Conservation (phyloP, 2,888 invertebrate genomes). For the Saturnia pavonia region DNA sequence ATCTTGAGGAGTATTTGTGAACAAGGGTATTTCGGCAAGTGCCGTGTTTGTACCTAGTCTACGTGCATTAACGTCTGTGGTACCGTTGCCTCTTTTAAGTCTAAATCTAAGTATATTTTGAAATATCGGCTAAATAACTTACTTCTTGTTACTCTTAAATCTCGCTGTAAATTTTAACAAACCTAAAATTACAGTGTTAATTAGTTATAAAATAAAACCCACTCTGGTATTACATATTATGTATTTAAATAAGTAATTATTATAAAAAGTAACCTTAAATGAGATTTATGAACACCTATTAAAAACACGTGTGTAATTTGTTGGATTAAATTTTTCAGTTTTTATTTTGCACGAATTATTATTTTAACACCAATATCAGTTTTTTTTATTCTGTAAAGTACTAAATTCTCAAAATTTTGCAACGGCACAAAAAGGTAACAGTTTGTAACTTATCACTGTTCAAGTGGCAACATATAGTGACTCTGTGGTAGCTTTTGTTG, state of each 20-base stretch:
- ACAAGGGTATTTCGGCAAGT: neutral
- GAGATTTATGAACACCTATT: neutral
- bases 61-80: neutral
- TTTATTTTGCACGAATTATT: no score
- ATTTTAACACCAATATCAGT: no score
- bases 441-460: no score
- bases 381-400: no score
- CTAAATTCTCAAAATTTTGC: no score
- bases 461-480: no score
- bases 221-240: no score
- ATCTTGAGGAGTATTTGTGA: neutral
- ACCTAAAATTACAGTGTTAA: neutral
- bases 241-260: neutral
- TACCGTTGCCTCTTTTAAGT: neutral
- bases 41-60: neutral
- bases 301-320: neutral
- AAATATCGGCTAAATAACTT: neutral
- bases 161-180: neutral
- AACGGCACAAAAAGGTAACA: no score
- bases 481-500: no score
- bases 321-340: neutral
- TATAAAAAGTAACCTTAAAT: no score
- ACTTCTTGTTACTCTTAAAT: neutral
- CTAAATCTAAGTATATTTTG: neutral
- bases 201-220: no score